phyloP scores from a whole-genome alignment of 1,140 invertebrate species.

The Habropoda laboriosa region DNA sequence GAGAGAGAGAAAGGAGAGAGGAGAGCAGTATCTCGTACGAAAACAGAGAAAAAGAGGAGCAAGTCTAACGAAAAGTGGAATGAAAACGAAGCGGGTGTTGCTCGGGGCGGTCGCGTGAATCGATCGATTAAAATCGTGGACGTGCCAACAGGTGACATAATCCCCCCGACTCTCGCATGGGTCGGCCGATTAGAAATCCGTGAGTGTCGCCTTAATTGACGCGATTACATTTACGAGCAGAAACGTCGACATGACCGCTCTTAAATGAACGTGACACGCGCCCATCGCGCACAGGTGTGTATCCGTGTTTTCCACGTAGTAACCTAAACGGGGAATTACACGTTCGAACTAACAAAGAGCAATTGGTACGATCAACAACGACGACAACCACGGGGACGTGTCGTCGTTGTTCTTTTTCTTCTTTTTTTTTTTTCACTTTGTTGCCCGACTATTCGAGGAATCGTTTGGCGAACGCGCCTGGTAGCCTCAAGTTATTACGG shows the following conservation, averaged over 20 bases:
- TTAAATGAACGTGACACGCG: slow-evolving; percentile 38
- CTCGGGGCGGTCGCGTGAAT: neutral
- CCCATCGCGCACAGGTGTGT: slow-evolving; percentile 49
- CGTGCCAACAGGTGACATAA: slow-evolving; percentile 45
- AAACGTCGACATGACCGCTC: slow-evolving; percentile 4
- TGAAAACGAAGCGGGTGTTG: neutral
- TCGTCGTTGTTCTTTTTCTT: too few relatives aligned
- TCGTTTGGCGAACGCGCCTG: neutral
- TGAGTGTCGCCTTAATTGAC: slow-evolving; percentile 53
- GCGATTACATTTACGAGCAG: slow-evolving; percentile 49
- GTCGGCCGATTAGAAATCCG: slow-evolving; percentile 54
- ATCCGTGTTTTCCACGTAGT: neutral
- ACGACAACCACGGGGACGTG: too few relatives aligned
- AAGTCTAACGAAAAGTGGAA: neutral
- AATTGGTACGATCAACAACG: neutral
- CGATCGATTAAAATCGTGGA: slow-evolving; percentile 50
- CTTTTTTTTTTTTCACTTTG: slow-evolving; percentile 26
- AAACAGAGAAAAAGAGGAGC: neutral
- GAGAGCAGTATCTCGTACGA: too few relatives aligned
- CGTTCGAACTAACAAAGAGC: neutral
- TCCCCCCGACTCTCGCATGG: slow-evolving; percentile 20
- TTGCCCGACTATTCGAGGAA: neutral
- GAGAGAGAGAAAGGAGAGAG: too few relatives aligned
- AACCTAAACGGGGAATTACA: slow-evolving; percentile 10
- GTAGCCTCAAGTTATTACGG: slow-evolving; percentile 7